Evolutionary conservation across 2,888 invertebrate genomes (phyloP), one percentile per base, ranked within the genome.

Genomic region (Nephrotoma guestfalica): DNA sequence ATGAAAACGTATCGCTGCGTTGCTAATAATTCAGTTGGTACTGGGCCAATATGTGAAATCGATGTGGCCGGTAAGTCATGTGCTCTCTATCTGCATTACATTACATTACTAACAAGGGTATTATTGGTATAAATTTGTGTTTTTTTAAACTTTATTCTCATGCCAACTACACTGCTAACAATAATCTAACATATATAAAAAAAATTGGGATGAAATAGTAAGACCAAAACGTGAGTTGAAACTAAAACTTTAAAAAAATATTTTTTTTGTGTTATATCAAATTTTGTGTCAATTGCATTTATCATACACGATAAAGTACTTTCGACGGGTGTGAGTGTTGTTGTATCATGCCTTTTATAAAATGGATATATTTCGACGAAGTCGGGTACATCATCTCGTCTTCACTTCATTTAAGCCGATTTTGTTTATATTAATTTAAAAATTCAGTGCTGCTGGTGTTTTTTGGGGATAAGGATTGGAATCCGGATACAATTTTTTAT

Each of bases 11-110:
- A 97, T 91, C 93, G 95, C 87, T 98, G 98, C 91, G 93, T 94
- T 89, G 97, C 96, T 41, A 97, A 96, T 91, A 98, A 98, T 92
- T 93, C 95, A 4, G 96, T 97, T 13, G 97, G 97, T 2, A 89
- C 90, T 87, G 94, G 95, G 18, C 89, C 93, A 83, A 92, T 94
- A 4, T 95, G 95, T 90, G 94, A 95, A 90, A 92, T 93, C 87
- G 94, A 94, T 90, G 95, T 95, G 84, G 93, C 93, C 90, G 95
- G 95, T 95, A 90, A 91, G 90, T 85, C 40, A 18, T 85, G 6
- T 86, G 40, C 71, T 18, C 71, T 18, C 43, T 45, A 4, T 85
- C 43, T 51, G 7, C 2, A 71, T 71, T 71, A 71, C 71, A 71
- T 30, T 71, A 71, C 30, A 30, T 45, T 47, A 86, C 47, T 47